A percentile compares a stretch with the other conserved stretches of the same genome.
These are phyloP conservation scores for Planococcus citri DNA, from an alignment of 1,140 invertebrate genomes.

Conservation along the genomic window DNA sequence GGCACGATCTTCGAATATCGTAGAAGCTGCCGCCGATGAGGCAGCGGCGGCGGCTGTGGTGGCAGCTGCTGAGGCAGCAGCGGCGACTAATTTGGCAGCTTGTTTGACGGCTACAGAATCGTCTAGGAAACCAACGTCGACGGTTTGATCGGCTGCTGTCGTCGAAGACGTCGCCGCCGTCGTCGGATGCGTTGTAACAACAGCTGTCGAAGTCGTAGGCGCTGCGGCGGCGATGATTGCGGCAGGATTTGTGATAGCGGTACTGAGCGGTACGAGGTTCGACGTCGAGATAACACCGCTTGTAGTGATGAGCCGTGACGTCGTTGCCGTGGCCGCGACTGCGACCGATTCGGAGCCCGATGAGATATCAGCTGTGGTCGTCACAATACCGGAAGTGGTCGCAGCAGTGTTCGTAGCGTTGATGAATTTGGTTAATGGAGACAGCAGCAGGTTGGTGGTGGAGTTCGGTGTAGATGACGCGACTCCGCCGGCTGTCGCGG, in stretches of 20 bases:
- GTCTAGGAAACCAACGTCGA: neutral
- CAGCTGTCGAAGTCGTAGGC: neutral
- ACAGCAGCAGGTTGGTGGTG: conserved; percentile 20
- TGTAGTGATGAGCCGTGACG: neutral
- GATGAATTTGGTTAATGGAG: conserved; percentile 24
- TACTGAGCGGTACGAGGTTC: too few relatives aligned
- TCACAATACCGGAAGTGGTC: neutral
- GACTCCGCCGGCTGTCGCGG: neutral
- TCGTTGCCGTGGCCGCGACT: neutral
- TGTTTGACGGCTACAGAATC: neutral
- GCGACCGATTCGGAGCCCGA: neutral
- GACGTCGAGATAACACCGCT: too few relatives aligned
- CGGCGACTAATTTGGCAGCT: neutral
- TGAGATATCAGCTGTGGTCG: neutral
- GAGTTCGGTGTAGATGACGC: neutral
- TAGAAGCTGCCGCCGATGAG: too few relatives aligned
- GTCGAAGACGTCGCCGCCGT: neutral
- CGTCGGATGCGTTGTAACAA: neutral
- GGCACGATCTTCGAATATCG: too few relatives aligned
- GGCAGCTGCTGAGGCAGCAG: too few relatives aligned
- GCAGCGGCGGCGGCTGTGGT: too few relatives aligned
- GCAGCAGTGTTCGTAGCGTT: neutral
- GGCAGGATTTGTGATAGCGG: too few relatives aligned
- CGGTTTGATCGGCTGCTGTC: neutral
- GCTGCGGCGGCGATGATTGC: neutral